A percentile compares a stretch with the other conserved stretches of the same genome.
Evolutionary conservation across 2,888 invertebrate genomes (phyloP).

Genomic region (Pheosia tremula): DNA sequence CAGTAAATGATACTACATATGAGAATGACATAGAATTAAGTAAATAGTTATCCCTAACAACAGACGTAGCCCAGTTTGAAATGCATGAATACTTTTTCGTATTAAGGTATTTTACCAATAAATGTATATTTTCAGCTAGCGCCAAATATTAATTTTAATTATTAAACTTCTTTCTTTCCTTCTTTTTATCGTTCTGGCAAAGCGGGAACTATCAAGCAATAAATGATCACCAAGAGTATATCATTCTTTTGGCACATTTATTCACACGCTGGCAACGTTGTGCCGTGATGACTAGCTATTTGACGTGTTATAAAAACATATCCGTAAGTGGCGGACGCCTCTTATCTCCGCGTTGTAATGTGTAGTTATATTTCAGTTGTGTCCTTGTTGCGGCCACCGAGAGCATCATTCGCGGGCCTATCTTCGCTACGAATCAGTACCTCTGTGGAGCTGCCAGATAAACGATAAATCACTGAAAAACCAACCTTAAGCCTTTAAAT

Average conservation of each 20-base stretch:
- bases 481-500: slow-evolving; percentile 49
- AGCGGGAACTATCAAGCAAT: no score
- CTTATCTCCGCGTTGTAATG: slow-evolving; percentile 60
- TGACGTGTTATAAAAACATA: slow-evolving; percentile 49
- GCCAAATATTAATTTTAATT: no score
- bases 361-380: slow-evolving; percentile 71
- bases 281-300: slow-evolving; percentile 31
- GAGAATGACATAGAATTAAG: slow-evolving; percentile 4
- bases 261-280: no score
- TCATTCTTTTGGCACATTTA: no score
- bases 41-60: background rate
- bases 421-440: slow-evolving; percentile 74
- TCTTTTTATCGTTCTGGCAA: no score
- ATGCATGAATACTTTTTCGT: no score
- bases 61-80: no score
- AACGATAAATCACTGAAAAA: slow-evolving; percentile 49
- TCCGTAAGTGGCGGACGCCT: slow-evolving; percentile 49
- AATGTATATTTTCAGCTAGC: no score
- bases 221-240: no score
- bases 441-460: slow-evolving; percentile 63
- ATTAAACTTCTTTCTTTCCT: no score
- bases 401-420: slow-evolving; percentile 74
- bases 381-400: slow-evolving; percentile 70
- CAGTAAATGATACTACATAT: background rate
- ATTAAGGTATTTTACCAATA: no score